phyloP scores from a whole-genome alignment of 2,797 vertebrate genomes.

The Erpetoichthys calabaricus region DNA sequence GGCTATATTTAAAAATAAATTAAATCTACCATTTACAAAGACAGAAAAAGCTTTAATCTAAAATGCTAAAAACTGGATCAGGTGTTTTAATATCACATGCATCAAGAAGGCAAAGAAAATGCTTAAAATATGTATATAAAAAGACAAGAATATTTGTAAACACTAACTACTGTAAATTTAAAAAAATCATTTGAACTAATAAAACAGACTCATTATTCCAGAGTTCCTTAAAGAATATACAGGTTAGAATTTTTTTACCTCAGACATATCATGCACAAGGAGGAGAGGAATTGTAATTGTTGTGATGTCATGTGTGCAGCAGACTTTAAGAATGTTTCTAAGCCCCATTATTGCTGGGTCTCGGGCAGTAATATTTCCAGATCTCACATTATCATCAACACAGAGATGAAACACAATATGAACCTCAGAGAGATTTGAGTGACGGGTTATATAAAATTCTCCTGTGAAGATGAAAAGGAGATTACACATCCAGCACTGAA shows the following conservation, averaged over 20 bases:
- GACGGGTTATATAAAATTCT: conserved; percentile 88
- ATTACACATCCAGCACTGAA: not conserved
- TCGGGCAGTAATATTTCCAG: conserved; percentile 78
- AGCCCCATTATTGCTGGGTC: conserved; percentile 95
- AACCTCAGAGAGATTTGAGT: conserved; percentile 92
- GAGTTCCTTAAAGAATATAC: no score
- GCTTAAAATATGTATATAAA: no score
- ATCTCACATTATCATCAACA: conserved; percentile 87
- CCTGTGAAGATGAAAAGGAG: conserved; percentile 39
- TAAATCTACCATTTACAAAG: no score
- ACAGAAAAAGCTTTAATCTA: no score
- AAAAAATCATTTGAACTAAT: no score
- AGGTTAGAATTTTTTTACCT: conserved; percentile 48
- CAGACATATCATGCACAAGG: conserved; percentile 91
- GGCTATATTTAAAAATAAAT: no score
- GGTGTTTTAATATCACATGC: no score
- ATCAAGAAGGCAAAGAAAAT: no score
- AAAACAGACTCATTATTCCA: no score
- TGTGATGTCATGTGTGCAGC: conserved; percentile 89
- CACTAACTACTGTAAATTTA: no score
- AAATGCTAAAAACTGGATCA: no score
- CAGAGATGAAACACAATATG: conserved; percentile 91
- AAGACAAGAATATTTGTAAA: no score
- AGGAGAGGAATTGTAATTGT: conserved; percentile 86
- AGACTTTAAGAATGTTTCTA: conserved; percentile 95